These are phyloP conservation scores for Accipiter virgatus DNA, from an alignment of 2,113 vertebrate species.

Conservation along the genomic window DNA sequence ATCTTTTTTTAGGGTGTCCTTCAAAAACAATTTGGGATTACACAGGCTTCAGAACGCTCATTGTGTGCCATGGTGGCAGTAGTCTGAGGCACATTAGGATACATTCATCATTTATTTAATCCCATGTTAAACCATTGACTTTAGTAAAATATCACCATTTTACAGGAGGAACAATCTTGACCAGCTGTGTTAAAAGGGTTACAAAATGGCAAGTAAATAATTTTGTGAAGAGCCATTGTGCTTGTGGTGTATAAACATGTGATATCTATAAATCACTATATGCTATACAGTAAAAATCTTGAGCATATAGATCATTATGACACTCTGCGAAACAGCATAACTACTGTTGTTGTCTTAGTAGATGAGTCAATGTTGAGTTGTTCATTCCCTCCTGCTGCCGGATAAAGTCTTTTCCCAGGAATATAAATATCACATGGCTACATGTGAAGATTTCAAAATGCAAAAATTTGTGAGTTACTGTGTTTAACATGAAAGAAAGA, in stretches of 20 bases:
- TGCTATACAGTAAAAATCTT: not conserved
- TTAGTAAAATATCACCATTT: not conserved
- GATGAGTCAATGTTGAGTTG: conserved; percentile 1
- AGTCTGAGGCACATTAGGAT: not conserved
- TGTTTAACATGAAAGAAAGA: not conserved
- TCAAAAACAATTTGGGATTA: not conserved
- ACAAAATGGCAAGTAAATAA: not conserved
- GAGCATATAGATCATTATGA: not conserved
- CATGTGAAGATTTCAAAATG: not conserved
- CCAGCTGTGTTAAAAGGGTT: not conserved
- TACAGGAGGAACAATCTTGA: not conserved
- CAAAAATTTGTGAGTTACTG: not conserved
- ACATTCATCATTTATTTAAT: not conserved
- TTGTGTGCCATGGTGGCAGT: not conserved
- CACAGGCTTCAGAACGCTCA: not conserved
- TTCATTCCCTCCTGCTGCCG: conserved; percentile 31
- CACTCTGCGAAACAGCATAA: not conserved
- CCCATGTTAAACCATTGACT: not conserved
- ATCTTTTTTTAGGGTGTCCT: not conserved
- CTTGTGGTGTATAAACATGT: not conserved
- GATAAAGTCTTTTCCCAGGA: conserved; percentile 9
- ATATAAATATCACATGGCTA: conserved; percentile 26
- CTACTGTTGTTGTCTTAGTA: not conserved
- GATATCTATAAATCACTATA: not conserved
- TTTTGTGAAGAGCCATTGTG: not conserved